Percentiles rank a stretch among this genome's conserved stretches.
phyloP scores from a whole-genome alignment of 1,140 invertebrate genomes.

The Pogonognathellus flavescens region DNA sequence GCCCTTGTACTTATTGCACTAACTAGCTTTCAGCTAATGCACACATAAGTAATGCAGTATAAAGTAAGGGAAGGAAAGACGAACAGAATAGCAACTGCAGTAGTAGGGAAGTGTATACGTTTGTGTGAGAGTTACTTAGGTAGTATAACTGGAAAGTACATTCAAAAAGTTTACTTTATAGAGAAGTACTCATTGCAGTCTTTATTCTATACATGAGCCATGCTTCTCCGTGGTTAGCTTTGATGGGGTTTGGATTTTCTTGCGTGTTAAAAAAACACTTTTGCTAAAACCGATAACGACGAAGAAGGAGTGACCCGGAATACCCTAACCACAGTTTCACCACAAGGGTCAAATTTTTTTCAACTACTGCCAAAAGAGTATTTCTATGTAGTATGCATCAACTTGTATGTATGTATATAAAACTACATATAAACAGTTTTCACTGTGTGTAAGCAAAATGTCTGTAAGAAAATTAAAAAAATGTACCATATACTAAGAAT shows the following conservation, averaged over 20 bases:
- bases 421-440: no score
- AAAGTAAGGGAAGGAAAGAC: constrained; percentile 5
- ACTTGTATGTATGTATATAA: no score
- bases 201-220: background rate
- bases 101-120: background rate
- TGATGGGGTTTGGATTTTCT: constrained; percentile 1
- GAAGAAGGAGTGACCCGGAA: constrained; percentile 42
- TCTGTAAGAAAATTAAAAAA: no score
- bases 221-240: background rate
- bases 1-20: constrained; percentile 44
- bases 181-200: background rate
- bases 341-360: constrained; percentile 41
- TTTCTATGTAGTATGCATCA: no score
- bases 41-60: constrained; percentile 41
- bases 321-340: constrained; percentile 1
- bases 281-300: constrained; percentile 47
- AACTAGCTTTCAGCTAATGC: constrained; percentile 46
- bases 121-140: background rate
- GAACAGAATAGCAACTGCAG: background rate
- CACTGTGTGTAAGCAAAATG: no score
- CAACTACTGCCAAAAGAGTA: no score
- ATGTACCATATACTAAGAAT: no score
- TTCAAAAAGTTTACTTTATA: constrained; percentile 41
- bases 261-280: constrained; percentile 45
- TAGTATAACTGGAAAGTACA: background rate